phyloP scores from a whole-genome alignment of 2,113 vertebrate genomes.

The Tor tambroides region DNA sequence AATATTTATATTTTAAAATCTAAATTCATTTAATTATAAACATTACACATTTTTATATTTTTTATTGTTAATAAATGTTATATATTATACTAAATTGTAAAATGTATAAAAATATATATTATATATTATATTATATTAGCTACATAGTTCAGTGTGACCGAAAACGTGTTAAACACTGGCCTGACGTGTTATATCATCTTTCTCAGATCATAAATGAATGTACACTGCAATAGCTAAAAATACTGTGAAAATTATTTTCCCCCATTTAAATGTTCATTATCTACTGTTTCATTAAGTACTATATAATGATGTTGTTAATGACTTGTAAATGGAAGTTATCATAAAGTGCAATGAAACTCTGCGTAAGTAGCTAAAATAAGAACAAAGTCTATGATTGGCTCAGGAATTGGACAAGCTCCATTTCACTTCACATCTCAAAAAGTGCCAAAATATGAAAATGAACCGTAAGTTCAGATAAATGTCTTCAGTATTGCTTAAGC shows the following conservation, averaged over 20 bases:
- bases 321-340: not conserved
- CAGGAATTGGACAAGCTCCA: not conserved
- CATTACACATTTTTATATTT: not conserved
- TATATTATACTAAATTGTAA: not conserved
- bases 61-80: not conserved
- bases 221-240: not conserved
- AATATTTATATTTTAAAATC: too few species aligned
- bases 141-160: not conserved
- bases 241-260: not conserved
- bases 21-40: not conserved
- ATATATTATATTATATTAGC: not conserved
- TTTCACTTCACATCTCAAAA: not conserved
- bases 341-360: not conserved
- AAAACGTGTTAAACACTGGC: not conserved
- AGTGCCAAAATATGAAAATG: not conserved
- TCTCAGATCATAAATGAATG: not conserved
- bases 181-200: not conserved
- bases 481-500: not conserved
- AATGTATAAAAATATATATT: not conserved
- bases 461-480: conserved; percentile 2
- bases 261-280: conserved; percentile 8
- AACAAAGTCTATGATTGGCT: conserved; percentile 9
- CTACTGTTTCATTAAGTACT: not conserved
- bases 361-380: not conserved
- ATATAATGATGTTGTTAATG: conserved; percentile 8